Evolutionary conservation across 1,140 invertebrate species (phyloP).

Genomic region (Drosophila sturtevanti): DNA sequence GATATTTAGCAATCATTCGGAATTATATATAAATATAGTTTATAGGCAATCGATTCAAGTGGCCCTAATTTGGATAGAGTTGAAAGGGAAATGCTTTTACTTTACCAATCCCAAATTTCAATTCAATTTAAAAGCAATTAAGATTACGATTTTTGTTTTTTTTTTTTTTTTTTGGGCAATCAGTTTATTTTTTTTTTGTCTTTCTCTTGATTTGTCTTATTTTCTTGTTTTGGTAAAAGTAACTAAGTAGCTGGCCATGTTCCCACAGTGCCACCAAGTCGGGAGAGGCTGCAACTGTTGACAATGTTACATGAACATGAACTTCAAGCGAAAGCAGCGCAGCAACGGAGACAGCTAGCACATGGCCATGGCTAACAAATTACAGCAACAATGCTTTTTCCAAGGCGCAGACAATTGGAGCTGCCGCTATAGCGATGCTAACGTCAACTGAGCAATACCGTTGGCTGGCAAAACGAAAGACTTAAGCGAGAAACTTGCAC

Average conservation of each 20-base stretch:
- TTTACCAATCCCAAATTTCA: slow-evolving; percentile 50
- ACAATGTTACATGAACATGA: slow-evolving; percentile 82
- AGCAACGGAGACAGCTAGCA: slow-evolving; percentile 26
- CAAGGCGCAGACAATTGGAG: slow-evolving; percentile 35
- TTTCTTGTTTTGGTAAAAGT: slow-evolving; percentile 61
- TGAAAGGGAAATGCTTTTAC: slow-evolving; percentile 78
- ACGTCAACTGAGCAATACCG: slow-evolving; percentile 59
- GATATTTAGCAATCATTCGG: not conserved
- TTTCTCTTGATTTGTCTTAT: slow-evolving; percentile 13
- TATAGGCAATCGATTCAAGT: not conserved
- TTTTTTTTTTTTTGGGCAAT: slow-evolving; percentile 37
- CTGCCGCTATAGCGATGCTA: slow-evolving; percentile 16
- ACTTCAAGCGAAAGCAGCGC: slow-evolving; percentile 71
- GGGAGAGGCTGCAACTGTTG: slow-evolving; percentile 59
- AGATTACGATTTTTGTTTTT: slow-evolving; percentile 69
- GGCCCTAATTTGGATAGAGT: slow-evolving; percentile 12
- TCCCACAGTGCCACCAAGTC: slow-evolving; percentile 41
- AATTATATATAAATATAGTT: not conserved
- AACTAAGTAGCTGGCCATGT: slow-evolving; percentile 23
- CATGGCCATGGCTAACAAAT: slow-evolving; percentile 55
- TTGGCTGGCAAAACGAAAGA: slow-evolving; percentile 79
- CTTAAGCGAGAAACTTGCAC: slow-evolving; percentile 81
- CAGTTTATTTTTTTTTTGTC: slow-evolving; percentile 16
- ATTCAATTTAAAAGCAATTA: slow-evolving; percentile 77
- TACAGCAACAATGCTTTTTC: slow-evolving; percentile 73